Conservation (phyloP, 2,888 invertebrate species). For the Pemphredon lugubris region DNA sequence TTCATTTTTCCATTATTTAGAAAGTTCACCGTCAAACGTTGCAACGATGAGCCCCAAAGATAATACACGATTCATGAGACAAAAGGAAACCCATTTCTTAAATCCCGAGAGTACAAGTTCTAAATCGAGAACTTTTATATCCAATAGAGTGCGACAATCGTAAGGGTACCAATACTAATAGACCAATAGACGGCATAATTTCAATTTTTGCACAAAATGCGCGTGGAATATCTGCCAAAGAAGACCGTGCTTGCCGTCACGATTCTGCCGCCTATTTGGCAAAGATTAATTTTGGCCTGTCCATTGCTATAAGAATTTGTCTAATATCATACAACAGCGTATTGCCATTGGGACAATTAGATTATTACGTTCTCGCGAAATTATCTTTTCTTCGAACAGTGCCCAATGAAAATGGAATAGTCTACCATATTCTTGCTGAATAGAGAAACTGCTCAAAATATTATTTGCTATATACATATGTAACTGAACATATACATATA, state of each 20-base stretch:
- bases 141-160: conserved; percentile 23
- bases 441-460: conserved; percentile 71
- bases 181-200: conserved; percentile 49
- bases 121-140: background rate
- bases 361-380: conserved; percentile 14
- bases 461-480: conserved; percentile 62
- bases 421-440: conserved; percentile 45
- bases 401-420: conserved; percentile 28
- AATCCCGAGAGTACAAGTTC: background rate
- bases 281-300: conserved; percentile 25
- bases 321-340: conserved; percentile 21
- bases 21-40: background rate
- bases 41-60: too few relatives aligned
- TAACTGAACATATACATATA: conserved; percentile 60
- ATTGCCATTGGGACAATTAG: conserved; percentile 15
- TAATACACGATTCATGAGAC: too few relatives aligned
- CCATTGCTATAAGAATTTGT: conserved; percentile 9
- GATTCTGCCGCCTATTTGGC: conserved; percentile 42
- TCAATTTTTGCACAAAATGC: conserved; percentile 42
- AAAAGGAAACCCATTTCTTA: too few relatives aligned
- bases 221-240: conserved; percentile 62
- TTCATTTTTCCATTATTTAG: background rate
- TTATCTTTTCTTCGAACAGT: conserved; percentile 25
- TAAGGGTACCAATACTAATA: conserved; percentile 48
- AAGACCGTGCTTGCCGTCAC: conserved; percentile 41